Evolutionary conservation across 2,797 vertebrate genomes (phyloP).

Genomic region (Coendou prehensilis): DNA sequence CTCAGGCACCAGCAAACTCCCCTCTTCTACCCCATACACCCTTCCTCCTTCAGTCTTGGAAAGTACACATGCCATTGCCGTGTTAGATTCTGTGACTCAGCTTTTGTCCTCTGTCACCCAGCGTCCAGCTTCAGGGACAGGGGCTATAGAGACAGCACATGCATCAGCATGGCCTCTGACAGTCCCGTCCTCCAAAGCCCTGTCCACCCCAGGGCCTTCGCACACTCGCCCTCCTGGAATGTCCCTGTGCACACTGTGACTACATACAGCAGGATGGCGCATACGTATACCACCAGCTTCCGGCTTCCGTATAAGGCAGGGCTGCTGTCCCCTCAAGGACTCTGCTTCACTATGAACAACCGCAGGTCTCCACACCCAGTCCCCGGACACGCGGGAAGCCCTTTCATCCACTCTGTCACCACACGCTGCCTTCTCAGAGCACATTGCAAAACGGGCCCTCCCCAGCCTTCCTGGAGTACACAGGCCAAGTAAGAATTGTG

Average conservation of each 20-base stretch:
- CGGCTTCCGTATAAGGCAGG: rapidly evolving
- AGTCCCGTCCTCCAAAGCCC: neutral
- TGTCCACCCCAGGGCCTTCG: neutral
- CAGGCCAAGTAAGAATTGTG: neutral
- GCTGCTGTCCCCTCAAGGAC: rapidly evolving
- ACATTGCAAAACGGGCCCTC: too few species aligned
- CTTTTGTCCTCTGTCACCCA: rapidly evolving
- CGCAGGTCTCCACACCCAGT: neutral
- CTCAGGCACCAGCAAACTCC: neutral
- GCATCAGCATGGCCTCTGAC: rapidly evolving
- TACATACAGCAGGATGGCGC: rapidly evolving
- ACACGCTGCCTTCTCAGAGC: neutral
- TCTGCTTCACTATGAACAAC: neutral
- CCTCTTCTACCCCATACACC: rapidly evolving
- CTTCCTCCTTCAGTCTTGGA: neutral
- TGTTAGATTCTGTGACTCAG: neutral
- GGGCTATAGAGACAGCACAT: rapidly evolving
- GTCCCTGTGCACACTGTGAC: too few species aligned
- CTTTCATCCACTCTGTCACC: neutral
- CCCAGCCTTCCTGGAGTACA: too few species aligned
- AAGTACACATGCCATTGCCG: rapidly evolving
- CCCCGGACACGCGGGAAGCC: rapidly evolving
- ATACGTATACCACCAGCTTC: rapidly evolving
- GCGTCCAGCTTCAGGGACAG: too few species aligned
- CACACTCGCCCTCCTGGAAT: neutral